Evolutionary conservation across 2,888 invertebrate genomes (phyloP).

Genomic region (Lamproptera curius): DNA sequence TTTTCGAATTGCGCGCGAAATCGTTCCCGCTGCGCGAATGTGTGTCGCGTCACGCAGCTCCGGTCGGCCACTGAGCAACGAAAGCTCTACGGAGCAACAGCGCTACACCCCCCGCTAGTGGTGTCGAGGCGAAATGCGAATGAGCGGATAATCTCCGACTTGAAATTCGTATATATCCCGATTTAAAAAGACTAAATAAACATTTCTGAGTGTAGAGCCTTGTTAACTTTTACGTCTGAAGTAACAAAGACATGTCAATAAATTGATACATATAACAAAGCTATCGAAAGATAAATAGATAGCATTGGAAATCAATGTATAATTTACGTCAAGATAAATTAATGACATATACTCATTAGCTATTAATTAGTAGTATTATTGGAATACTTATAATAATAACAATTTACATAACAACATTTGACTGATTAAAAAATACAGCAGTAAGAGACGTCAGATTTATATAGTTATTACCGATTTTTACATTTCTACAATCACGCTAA

Average conservation of each 20-base stretch:
- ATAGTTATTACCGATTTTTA: too few species aligned
- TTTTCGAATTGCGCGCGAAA: conserved; percentile 15
- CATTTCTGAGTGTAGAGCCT: background rate
- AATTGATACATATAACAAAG: background rate
- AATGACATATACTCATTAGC: too few species aligned
- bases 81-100: conserved; percentile 2
- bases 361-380: too few species aligned
- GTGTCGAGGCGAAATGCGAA: background rate
- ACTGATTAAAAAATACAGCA: too few species aligned
- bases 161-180: background rate
- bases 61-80: conserved; percentile 16
- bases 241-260: background rate
- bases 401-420: too few species aligned
- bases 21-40: background rate
- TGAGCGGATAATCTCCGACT: background rate
- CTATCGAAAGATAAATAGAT: background rate
- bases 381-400: too few species aligned
- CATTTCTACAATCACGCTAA: background rate
- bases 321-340: too few species aligned
- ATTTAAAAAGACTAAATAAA: background rate
- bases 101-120: conserved; percentile 5
- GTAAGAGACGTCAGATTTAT: too few species aligned
- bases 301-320: too few species aligned
- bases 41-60: conserved; percentile 8
- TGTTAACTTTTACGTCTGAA: background rate